These are phyloP conservation scores for Daboia siamensis DNA, from an alignment of 2,113 vertebrate genomes.

Conservation along the genomic window DNA sequence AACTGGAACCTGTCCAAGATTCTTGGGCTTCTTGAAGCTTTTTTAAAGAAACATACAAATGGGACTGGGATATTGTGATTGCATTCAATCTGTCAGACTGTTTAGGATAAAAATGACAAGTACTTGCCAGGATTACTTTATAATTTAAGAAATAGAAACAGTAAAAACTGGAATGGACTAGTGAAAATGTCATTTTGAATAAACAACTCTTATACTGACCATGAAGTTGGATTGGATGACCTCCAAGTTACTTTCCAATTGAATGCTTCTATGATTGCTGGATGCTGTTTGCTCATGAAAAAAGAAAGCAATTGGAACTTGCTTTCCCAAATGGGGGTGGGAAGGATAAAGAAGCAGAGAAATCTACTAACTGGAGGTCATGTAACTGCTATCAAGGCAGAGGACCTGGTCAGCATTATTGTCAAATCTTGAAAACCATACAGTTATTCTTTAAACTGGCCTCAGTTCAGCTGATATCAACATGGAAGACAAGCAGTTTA, in stretches of 20 bases:
- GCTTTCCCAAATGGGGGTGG: not conserved
- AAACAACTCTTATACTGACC: not conserved
- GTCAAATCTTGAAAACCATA: not conserved
- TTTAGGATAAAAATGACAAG: not conserved
- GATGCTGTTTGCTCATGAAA: not conserved
- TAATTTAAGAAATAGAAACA: not conserved
- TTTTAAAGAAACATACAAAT: not conserved
- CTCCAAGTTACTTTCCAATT: not conserved
- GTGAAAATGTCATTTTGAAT: not conserved
- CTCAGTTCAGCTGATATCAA: not conserved
- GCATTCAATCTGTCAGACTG: not conserved
- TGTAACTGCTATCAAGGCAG: not conserved
- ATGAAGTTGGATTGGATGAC: not conserved
- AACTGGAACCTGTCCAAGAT: not conserved
- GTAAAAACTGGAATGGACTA: not conserved
- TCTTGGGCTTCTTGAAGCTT: not conserved
- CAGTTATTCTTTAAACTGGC: not conserved
- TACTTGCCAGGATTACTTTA: not conserved
- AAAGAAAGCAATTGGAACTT: not conserved
- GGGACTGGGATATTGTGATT: not conserved
- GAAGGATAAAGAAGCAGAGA: not conserved
- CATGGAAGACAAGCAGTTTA: not conserved
- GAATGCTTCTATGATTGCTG: not conserved
- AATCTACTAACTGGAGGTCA: not conserved
- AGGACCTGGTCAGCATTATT: not conserved